Evolutionary conservation across 1,140 invertebrate species (phyloP).

Genomic region (Magallana gigas): DNA sequence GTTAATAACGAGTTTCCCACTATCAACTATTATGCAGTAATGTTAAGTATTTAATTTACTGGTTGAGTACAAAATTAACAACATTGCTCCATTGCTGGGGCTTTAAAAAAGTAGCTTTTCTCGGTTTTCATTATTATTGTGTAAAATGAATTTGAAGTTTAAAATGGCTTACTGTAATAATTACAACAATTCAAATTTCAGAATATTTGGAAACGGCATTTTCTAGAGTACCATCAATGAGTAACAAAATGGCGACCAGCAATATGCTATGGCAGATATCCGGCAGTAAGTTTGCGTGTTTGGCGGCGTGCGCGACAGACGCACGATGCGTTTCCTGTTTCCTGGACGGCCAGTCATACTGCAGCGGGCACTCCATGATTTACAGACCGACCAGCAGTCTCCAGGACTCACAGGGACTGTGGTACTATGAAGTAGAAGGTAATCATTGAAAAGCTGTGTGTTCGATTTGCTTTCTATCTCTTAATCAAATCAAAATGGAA

Average conservation of each 20-base stretch:
- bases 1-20: too few species aligned
- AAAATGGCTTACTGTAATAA: background rate
- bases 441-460: too few species aligned
- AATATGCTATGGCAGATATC: background rate
- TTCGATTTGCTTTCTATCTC: too few species aligned
- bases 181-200: background rate
- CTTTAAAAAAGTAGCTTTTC: too few species aligned
- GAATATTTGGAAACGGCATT: background rate
- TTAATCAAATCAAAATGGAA: too few species aligned
- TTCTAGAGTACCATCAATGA: constrained; percentile 2
- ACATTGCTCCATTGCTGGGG: too few species aligned
- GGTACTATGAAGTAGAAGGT: constrained; percentile 19
- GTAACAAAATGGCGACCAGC: background rate
- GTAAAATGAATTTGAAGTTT: too few species aligned
- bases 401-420: background rate
- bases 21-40: too few species aligned
- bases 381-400: background rate
- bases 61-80: too few species aligned
- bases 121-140: too few species aligned
- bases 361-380: background rate
- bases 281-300: background rate
- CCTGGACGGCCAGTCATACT: background rate
- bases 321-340: background rate
- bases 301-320: background rate
- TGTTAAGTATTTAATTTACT: too few species aligned